These are phyloP conservation scores for Hippocampus barbouri DNA, from an alignment of 2,113 vertebrate genomes.

Conservation along the genomic window DNA sequence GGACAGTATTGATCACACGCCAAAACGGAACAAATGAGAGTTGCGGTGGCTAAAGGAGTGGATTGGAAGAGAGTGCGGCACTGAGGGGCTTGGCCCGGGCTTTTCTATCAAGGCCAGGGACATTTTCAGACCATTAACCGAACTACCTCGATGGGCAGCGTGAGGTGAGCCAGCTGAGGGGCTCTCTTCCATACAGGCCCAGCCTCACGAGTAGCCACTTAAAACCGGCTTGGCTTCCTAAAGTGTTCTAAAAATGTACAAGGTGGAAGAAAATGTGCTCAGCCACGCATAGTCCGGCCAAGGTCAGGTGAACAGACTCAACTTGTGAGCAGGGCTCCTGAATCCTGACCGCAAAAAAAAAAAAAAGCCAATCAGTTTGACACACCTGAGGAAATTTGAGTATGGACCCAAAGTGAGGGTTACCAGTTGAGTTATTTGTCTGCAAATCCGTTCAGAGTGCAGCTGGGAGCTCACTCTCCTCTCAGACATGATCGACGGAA, in stretches of 20 bases:
- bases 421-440: conserved; percentile 46
- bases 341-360: conserved; percentile 24
- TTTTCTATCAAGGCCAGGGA: conserved; percentile 25
- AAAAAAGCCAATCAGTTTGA: conserved; percentile 44
- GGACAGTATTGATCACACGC: conserved; percentile 14
- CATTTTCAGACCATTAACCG: conserved; percentile 39
- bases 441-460: conserved; percentile 56
- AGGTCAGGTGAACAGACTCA: conserved; percentile 48
- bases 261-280: conserved; percentile 40
- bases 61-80: conserved; percentile 28
- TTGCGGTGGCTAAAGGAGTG: conserved; percentile 33
- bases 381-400: conserved; percentile 60
- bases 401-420: conserved; percentile 49
- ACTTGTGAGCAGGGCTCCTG: conserved; percentile 38
- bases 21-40: conserved; percentile 22
- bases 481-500: conserved; percentile 43
- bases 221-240: conserved; percentile 44
- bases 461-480: conserved; percentile 49
- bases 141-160: conserved; percentile 15
- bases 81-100: conserved; percentile 17
- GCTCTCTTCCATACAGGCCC: conserved; percentile 43
- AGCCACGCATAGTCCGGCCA: conserved; percentile 44
- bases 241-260: conserved; percentile 42
- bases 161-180: conserved; percentile 37
- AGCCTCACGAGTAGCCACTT: conserved; percentile 55